Evolutionary conservation across 1,140 invertebrate species (phyloP).

Genomic region (Cryptotermes secundus): DNA sequence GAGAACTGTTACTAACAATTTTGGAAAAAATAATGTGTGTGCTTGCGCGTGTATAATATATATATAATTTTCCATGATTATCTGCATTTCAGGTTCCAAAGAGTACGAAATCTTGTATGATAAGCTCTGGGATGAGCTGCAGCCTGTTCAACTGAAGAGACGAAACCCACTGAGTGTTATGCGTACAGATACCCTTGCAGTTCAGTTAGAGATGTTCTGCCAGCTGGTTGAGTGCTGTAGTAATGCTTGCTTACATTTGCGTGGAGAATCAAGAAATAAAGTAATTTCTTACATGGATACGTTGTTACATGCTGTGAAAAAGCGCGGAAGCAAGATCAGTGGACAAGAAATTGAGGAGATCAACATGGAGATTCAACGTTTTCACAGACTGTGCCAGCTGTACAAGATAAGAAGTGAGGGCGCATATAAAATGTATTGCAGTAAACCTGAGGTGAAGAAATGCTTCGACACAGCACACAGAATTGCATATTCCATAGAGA

Average conservation of each 20-base stretch:
- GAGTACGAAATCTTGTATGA: not conserved
- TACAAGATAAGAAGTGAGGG: constrained; percentile 21
- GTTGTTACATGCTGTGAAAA: constrained; percentile 26
- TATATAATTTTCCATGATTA: too few relatives aligned
- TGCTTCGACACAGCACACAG: not conserved
- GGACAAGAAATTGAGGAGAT: constrained; percentile 34
- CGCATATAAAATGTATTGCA: not conserved
- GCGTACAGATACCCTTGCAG: not conserved
- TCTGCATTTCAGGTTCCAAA: not conserved
- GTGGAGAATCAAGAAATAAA: not conserved
- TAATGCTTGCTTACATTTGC: not conserved
- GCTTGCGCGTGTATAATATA: too few relatives aligned
- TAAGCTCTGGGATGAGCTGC: not conserved
- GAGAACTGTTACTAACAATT: too few relatives aligned
- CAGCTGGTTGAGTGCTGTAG: not conserved
- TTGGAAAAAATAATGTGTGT: too few relatives aligned
- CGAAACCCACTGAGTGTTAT: constrained; percentile 5
- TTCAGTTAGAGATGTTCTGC: not conserved
- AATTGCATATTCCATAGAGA: constrained; percentile 15
- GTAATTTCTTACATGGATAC: constrained; percentile 22
- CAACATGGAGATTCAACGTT: constrained; percentile 36
- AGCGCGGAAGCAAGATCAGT: constrained; percentile 33
- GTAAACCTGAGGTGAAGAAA: constrained; percentile 11
- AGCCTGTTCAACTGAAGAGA: not conserved
- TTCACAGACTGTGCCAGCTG: constrained; percentile 33